Conservation (phyloP, 2,113 vertebrate genomes). For the Engystomops pustulosus region DNA sequence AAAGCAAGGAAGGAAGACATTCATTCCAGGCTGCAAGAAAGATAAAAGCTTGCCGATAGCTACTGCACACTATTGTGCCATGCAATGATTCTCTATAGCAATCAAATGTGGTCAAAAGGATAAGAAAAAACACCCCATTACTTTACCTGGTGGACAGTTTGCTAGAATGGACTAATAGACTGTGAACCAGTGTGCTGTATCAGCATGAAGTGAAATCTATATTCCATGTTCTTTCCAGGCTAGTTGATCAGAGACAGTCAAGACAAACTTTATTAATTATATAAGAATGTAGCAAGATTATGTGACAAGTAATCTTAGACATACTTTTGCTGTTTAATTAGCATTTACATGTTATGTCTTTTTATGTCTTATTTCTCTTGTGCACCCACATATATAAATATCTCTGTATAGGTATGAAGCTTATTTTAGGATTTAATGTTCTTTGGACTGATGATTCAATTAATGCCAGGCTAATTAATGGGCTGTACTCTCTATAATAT, state of each 20-base stretch:
- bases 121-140: conserved; percentile 40
- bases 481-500: too few species aligned
- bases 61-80: conserved; percentile 44
- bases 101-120: conserved; percentile 37
- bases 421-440: too few species aligned
- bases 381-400: background rate
- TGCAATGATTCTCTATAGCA: conserved; percentile 47
- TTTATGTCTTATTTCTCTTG: background rate
- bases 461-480: too few species aligned
- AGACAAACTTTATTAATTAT: conserved; percentile 20
- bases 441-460: too few species aligned
- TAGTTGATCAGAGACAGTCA: background rate
- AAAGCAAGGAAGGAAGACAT: conserved; percentile 26
- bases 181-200: conserved; percentile 10
- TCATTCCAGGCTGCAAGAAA: conserved; percentile 36
- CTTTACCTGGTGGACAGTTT: conserved; percentile 20
- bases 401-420: too few species aligned
- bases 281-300: background rate
- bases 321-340: background rate
- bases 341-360: background rate
- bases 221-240: conserved; percentile 1
- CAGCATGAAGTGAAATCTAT: conserved; percentile 27
- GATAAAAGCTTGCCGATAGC: conserved; percentile 49
- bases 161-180: conserved; percentile 27
- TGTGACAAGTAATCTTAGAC: background rate